Evolutionary conservation across 2,113 vertebrate genomes (phyloP), one percentile per base, ranked within the genome.

Genomic region (Labeo rohita): DNA sequence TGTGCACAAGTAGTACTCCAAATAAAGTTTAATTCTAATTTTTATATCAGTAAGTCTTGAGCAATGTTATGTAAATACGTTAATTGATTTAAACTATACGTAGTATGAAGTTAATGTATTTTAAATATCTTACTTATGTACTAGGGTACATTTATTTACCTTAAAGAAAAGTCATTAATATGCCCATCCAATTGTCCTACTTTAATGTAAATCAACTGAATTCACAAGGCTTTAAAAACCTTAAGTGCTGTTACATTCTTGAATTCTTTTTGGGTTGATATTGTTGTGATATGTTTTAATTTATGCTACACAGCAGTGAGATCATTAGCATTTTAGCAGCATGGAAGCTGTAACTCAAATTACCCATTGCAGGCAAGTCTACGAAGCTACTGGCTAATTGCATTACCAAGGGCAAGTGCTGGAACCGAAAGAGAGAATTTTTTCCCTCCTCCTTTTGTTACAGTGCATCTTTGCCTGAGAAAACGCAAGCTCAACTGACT

Each of bases 311-410:
- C 78, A 61, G 83, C 79, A 82, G 68, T 81, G 21, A 45, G 12
- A 87, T 87, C 61, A 75, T 87, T 87, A 85, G 83, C 49, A 86
- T 89, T 56, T 49, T 68, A 52, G 83, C 63, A 43, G 66, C 52
- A 61, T 28, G 78, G 50, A 77, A 83, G 86, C 52, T 23, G 45
- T 63, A 78, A 89, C 68, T 90, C 13, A 89, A 88, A 92, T 88
- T 86, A 89, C 63, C 81, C 2, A 13, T 65, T 80, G 74, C 85
- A 73, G 18, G 11, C 23, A 83, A 52, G 59, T 81, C 50, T 52
- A 7, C 28, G 49, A 72, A 83, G 86, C 86, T 79, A 85, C 63
- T 85, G 88, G 80, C 66, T 91, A 87, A 90, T 89, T 87, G 72
- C 73, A 83, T 86, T 85, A 61, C 63, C 21, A 34, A 78, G 49